Conservation (phyloP, 2,888 invertebrate genomes). For the Girardia tigrina region DNA sequence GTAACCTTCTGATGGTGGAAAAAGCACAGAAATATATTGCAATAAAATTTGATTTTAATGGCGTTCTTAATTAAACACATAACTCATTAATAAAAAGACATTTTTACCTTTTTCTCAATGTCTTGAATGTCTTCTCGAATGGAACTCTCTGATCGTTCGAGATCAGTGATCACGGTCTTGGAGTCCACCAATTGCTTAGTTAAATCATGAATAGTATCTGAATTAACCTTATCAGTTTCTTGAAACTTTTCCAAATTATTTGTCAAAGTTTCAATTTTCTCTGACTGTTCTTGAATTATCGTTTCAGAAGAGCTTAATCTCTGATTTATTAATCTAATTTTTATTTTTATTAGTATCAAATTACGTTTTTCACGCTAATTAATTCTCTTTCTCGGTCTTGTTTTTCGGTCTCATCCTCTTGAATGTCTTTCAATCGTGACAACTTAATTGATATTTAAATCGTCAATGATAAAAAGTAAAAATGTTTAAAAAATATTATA, state of each 20-base stretch:
- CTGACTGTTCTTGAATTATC: conserved; percentile 35
- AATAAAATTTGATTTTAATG: too few species aligned
- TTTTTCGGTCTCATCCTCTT: conserved; percentile 40
- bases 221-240: conserved; percentile 42
- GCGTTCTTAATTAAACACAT: too few species aligned
- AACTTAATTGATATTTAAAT: too few species aligned
- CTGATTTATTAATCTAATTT: conserved; percentile 39
- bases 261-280: conserved; percentile 38
- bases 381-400: conserved; percentile 47
- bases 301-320: conserved; percentile 47
- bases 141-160: conserved; percentile 46
- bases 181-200: conserved; percentile 33
- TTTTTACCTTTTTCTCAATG: conserved; percentile 42
- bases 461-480: too few species aligned
- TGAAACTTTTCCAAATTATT: conserved; percentile 43
- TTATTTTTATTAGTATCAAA: not conserved
- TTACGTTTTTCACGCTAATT: conserved; percentile 43
- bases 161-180: conserved; percentile 42
- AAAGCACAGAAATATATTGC: too few species aligned
- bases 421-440: conserved; percentile 39
- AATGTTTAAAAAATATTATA: too few species aligned
- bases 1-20: too few species aligned
- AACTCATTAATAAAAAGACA: too few species aligned
- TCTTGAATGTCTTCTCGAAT: conserved; percentile 47
- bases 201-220: conserved; percentile 16